These are phyloP conservation scores for Phalanger gymnotis DNA, from an alignment of 2,797 vertebrate species.

Conservation along the genomic window DNA sequence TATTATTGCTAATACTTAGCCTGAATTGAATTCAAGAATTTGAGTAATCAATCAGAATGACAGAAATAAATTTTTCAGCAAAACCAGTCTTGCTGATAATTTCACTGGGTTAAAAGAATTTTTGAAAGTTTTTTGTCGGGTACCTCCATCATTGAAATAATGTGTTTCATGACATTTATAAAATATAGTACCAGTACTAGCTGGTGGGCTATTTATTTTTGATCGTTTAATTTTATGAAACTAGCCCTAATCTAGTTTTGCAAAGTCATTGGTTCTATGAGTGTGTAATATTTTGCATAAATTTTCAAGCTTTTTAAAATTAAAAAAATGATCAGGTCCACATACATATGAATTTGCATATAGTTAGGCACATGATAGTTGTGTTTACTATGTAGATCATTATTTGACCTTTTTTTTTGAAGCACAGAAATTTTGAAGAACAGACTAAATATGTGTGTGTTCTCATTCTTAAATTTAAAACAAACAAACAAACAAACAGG, in stretches of 20 bases:
- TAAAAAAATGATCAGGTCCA: background rate
- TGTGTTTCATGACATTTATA: background rate
- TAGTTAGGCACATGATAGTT: background rate
- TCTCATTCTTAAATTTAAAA: background rate
- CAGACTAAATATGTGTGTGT: background rate
- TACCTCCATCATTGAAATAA: constrained; percentile 8
- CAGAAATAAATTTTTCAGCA: background rate
- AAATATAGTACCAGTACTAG: background rate
- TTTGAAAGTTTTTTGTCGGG: background rate
- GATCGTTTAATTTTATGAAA: constrained; percentile 23
- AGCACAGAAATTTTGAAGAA: constrained; percentile 14
- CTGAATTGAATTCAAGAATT: constrained; percentile 28
- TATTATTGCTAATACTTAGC: constrained; percentile 1
- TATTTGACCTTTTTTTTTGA: background rate
- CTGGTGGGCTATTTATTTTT: constrained; percentile 11
- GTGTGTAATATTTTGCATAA: constrained; percentile 1
- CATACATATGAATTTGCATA: background rate
- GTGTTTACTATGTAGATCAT: background rate
- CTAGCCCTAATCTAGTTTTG: background rate
- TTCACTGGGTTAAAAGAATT: background rate
- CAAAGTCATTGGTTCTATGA: background rate
- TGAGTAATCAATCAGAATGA: background rate
- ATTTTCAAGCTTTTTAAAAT: constrained; percentile 9
- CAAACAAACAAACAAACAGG: constrained; percentile 66
- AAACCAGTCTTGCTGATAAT: background rate